phyloP scores from a whole-genome alignment of 2,797 vertebrate species.

The Micrastur ruficollis region DNA sequence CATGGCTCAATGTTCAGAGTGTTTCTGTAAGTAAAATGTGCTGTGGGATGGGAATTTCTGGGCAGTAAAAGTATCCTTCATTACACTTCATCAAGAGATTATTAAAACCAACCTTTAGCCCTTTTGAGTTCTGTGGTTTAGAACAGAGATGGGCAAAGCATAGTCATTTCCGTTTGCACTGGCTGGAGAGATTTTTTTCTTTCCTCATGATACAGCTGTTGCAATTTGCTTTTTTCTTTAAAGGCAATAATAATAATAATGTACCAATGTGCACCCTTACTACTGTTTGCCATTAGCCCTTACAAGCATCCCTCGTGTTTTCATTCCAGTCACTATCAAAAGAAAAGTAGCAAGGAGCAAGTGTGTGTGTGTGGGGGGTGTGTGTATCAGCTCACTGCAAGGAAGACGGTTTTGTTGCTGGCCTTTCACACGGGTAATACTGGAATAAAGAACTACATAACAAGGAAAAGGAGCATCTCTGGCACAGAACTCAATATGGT shows the following conservation, averaged over 20 bases:
- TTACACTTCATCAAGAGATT: neutral
- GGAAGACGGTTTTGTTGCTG: neutral
- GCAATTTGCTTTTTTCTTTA: neutral
- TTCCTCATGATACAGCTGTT: neutral
- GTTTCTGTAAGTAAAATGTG: neutral
- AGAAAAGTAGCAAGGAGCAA: neutral
- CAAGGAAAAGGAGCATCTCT: neutral
- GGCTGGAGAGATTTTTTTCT: neutral
- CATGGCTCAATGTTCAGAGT: accelerated
- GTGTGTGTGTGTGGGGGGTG: accelerated
- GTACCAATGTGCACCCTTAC: neutral
- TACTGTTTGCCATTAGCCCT: neutral
- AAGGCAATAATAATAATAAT: neutral
- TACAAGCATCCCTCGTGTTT: neutral
- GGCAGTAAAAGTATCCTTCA: neutral
- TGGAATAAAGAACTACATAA: neutral
- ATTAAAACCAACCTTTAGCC: neutral
- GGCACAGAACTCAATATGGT: neutral
- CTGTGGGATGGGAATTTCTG: neutral
- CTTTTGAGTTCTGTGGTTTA: neutral
- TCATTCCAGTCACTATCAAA: neutral
- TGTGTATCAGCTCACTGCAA: neutral
- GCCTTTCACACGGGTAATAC: neutral
- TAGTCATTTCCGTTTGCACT: neutral
- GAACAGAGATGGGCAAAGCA: neutral